phyloP scores from a whole-genome alignment of 2,113 vertebrate species.

The Ctenomys sociabilis region DNA sequence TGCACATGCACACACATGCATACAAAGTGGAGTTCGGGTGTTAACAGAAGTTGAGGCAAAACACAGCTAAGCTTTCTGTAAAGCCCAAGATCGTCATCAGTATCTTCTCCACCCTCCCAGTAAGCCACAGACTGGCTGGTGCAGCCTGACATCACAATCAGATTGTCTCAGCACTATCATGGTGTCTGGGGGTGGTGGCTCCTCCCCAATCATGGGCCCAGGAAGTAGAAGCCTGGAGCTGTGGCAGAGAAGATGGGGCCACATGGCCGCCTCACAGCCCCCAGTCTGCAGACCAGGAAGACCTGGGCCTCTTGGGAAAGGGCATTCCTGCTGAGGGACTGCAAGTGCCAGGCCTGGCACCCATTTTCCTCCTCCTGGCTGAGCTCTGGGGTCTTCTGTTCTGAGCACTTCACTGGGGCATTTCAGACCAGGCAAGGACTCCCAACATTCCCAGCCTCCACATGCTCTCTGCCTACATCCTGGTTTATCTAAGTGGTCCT shows the following conservation, averaged over 20 bases:
- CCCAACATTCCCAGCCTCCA: background rate
- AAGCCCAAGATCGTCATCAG: background rate
- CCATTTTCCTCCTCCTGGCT: background rate
- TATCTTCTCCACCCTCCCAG: background rate
- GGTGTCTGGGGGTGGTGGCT: background rate
- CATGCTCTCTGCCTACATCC: background rate
- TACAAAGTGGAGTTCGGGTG: background rate
- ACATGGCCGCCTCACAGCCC: background rate
- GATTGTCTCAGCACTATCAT: background rate
- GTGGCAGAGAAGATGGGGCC: background rate
- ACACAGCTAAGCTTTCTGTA: background rate
- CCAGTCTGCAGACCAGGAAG: background rate
- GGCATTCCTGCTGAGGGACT: rapidly evolving
- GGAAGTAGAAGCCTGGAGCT: background rate
- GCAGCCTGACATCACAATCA: background rate
- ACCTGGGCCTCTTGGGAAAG: background rate
- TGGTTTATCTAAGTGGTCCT: background rate
- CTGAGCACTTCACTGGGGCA: background rate
- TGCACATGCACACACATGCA: background rate
- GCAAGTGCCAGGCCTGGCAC: background rate
- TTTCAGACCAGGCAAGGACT: background rate
- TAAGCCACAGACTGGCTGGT: background rate
- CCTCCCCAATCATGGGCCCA: background rate
- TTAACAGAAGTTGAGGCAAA: background rate
- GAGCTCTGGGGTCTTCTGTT: background rate